Evolutionary conservation across 92 coral and sea anemone species (phyloP), one percentile per base, ranked within the genome.

Genomic region (Isaurus tuberculatus): DNA sequence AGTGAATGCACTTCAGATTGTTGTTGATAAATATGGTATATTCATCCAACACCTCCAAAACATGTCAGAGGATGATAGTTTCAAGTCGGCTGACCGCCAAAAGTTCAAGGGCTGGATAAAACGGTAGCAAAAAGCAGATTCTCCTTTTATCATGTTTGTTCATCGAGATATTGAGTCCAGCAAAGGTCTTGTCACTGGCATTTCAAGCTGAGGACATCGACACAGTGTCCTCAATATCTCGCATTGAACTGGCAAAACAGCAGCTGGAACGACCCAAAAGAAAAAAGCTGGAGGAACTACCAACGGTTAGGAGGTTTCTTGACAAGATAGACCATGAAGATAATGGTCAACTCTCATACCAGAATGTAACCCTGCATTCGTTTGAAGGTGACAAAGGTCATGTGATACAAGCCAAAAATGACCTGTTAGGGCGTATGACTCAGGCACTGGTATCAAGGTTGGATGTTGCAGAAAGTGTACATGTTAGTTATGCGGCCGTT

Each of bases 91-190:
- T 29, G 94, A 91, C 22, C 66, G 66, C 30, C 80, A 85, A 89
- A 92, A 89, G 70, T 89, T 89, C 33, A 87, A 92, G 84, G 92
- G 92, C 16, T 89, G 90, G 82, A 51, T 92, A 55, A 83, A 78
- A 58, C 63, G 65, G 60, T 84, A 83, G 83, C 88, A 75, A 82
- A 82, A 84, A 34, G 65, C 70, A 60, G 73, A 74, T 84, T 53
- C 86, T 79, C 19, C 23, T 83, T 22, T 51, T 69, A 70, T 49
- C 86, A 83, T 16, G 53, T 68, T 66, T 83, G 26, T 83, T 83
- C 19, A 72, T 83, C 25, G 81, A 83, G 9, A 8, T 83, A 13
- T 84, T 92, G n/a, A 79, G 89, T 42, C 91, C 91, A 53, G 91
- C 95, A 23, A 91, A 88, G 78, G 61, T 32, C 1, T 64, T 91